Evolutionary conservation across 2,113 vertebrate species (phyloP), one percentile per base, ranked within the genome.

Genomic region (Catharus bicknelli): DNA sequence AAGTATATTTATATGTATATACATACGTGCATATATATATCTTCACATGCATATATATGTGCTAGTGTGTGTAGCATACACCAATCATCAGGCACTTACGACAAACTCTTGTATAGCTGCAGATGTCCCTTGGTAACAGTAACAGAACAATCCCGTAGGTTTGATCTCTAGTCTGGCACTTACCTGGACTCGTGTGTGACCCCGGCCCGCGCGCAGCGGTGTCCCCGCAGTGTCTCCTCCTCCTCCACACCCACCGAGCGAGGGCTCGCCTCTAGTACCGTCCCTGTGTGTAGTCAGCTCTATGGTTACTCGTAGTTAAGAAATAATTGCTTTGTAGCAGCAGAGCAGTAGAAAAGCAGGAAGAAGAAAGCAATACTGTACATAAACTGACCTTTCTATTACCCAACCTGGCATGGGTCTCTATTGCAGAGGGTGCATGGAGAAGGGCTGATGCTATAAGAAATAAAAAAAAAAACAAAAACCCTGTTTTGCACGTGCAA

Each of bases 41-140:
- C 96, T 96, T 69, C 95, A 93, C 96, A 76, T 90, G 96, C 97
- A 96, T 98, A 97, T 98, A 97, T 97, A 97, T 97, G 95, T 97
- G 97, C 97, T 97, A 86, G 97, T 95, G 96, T 97, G 97, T 97
- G 95, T 97, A 96, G 96, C 96, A 96, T 94, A 97, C 95, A 97
- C 97, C 83, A 96, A 96, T 93, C 94, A 98, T 98, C 98, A 98
- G 99, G 99, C 99, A 99, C 99, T 98, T 98, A 97, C 72, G 98
- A 98, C 98, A 98, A 98, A 98, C 97, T 97, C 97, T 95, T 85
- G 87, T 97, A 96, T 86, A 95, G 97, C 96, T 97, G 97, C 97
- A 97, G 97, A 88, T 96, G 98, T 97, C 97, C 98, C 96, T 80
- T 92, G 95, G 97, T 97, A 97, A 96, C 94, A 95, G 86, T 94